Conservation (phyloP, 2,113 vertebrate species). For the human region GRCh38 chr22:25771001-25771500, state of each 20-base stretch:
- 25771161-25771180: no score
- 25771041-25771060: neutral
- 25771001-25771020: slow-evolving; percentile 61
- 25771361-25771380: neutral
- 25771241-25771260: neutral
- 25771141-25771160: neutral
- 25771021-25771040: fast-evolving
- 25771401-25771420: neutral
- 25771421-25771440: neutral
- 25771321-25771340: neutral
- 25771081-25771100: fast-evolving
- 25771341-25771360: neutral
- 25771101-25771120: neutral
- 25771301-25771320: neutral
- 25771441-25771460: neutral
- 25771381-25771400: neutral
- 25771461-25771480: neutral
- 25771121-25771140: no score
- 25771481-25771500: neutral
- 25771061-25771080: neutral
- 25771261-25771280: neutral
- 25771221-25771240: neutral
- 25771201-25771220: neutral
- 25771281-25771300: neutral
- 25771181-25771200: no score